Conservation (phyloP, 2,797 vertebrate species). For the Peromyscus attwateri region DNA sequence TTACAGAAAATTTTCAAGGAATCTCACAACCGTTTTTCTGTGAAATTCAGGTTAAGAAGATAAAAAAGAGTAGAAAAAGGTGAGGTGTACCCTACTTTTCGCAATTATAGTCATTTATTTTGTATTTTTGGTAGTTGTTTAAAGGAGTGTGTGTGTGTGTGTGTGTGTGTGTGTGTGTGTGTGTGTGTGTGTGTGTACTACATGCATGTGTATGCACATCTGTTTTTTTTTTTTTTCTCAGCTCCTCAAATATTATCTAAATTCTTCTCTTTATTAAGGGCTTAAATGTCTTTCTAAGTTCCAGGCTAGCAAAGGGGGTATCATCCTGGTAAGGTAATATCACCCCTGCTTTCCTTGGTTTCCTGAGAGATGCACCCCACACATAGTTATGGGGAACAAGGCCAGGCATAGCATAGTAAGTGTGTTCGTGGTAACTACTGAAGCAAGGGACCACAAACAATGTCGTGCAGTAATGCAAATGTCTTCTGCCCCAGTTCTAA, state of each 20-base stretch:
- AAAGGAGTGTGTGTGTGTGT: background rate
- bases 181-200: background rate
- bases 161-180: background rate
- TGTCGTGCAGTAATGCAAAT: background rate
- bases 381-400: background rate
- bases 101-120: background rate
- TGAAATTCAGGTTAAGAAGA: background rate
- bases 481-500: background rate
- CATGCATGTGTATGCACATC: too few relatives aligned
- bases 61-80: background rate
- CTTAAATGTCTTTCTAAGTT: background rate
- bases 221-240: background rate
- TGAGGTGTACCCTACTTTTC: background rate
- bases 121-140: background rate
- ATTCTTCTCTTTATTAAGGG: background rate
- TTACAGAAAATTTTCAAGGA: background rate
- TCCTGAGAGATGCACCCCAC: background rate
- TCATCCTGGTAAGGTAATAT: background rate
- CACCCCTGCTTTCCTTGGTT: background rate
- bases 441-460: background rate
- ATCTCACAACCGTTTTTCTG: background rate
- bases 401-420: background rate
- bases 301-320: background rate
- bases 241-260: background rate
- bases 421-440: background rate